Conservation (phyloP, 2,888 invertebrate species). For the Pollenia amentaria region DNA sequence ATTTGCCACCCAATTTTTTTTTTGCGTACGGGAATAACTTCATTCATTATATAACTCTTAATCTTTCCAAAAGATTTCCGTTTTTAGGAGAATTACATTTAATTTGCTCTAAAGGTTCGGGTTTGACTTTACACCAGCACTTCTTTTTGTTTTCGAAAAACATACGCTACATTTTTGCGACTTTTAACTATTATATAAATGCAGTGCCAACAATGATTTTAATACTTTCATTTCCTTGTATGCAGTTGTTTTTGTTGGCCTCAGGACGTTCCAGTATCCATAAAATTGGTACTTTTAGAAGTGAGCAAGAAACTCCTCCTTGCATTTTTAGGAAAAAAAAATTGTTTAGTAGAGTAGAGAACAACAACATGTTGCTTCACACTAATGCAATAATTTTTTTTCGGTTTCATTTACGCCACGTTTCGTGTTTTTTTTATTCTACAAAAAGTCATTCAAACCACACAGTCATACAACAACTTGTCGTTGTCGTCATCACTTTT, state of each 20-base stretch:
- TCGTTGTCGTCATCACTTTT: slow-evolving; percentile 74
- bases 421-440: slow-evolving; percentile 23
- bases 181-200: slow-evolving; percentile 26
- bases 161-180: slow-evolving; percentile 23
- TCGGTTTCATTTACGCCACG: slow-evolving; percentile 6
- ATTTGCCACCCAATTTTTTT: background rate
- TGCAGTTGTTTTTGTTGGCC: slow-evolving; percentile 75
- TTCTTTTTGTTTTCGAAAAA: background rate
- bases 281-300: slow-evolving; percentile 26
- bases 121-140: background rate
- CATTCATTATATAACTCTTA: background rate
- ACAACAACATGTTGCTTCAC: slow-evolving; percentile 70
- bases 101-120: slow-evolving; percentile 29
- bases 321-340: slow-evolving; percentile 18
- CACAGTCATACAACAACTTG: slow-evolving; percentile 76
- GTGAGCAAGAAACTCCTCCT: slow-evolving; percentile 63
- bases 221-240: slow-evolving; percentile 42
- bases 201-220: slow-evolving; percentile 3
- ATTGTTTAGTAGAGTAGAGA: slow-evolving; percentile 18
- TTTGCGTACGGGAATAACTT: background rate
- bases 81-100: slow-evolving; percentile 23
- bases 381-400: slow-evolving; percentile 68
- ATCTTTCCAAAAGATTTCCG: background rate
- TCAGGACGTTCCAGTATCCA: slow-evolving; percentile 82
- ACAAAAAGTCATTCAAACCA: background rate